Conservation (phyloP, 2,113 vertebrate genomes). For the Smithornis capensis region DNA sequence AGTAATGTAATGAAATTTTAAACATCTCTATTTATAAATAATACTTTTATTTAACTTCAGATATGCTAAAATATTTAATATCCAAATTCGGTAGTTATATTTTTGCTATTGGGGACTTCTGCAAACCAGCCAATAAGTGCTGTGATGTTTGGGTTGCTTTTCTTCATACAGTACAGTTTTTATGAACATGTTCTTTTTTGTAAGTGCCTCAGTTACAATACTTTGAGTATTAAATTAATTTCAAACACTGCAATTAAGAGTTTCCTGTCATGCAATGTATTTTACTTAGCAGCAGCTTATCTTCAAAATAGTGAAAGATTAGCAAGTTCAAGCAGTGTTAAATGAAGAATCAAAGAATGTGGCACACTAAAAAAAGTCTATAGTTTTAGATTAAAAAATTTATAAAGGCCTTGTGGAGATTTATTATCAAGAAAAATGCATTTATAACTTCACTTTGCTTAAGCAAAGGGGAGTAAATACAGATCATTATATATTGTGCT, state of each 20-base stretch:
- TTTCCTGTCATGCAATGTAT: accelerated
- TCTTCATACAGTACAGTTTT: neutral
- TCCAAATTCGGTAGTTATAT: neutral
- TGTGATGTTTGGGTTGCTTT: neutral
- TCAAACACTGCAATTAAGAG: neutral
- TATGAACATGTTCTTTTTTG: neutral
- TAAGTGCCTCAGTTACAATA: neutral
- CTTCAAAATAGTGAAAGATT: neutral
- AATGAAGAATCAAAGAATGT: neutral
- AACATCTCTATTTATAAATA: neutral
- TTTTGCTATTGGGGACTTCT: neutral
- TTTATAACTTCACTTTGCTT: neutral
- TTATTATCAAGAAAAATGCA: neutral
- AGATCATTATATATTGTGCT: neutral
- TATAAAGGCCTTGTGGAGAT: neutral
- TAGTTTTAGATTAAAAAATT: neutral
- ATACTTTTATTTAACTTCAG: neutral
- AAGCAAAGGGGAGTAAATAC: neutral
- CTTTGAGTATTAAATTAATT: neutral
- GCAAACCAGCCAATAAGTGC: neutral
- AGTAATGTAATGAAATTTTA: neutral
- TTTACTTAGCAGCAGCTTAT: neutral
- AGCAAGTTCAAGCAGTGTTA: neutral
- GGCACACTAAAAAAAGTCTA: neutral
- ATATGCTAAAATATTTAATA: neutral